These are phyloP conservation scores for Amphipoea oculea DNA, from an alignment of 2,888 invertebrate species.

Conservation along the genomic window DNA sequence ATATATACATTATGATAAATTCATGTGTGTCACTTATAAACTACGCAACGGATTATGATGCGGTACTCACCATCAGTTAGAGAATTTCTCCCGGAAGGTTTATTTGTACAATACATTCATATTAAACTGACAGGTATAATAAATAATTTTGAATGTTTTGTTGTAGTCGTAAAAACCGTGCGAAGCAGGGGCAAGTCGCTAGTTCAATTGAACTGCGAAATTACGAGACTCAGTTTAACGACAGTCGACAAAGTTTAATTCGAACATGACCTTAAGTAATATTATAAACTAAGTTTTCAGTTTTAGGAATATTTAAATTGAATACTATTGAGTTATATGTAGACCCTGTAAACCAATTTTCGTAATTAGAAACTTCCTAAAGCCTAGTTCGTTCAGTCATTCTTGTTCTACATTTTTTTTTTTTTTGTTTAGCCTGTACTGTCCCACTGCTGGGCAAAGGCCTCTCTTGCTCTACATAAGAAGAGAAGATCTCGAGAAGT, in stretches of 20 bases:
- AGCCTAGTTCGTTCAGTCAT: not conserved
- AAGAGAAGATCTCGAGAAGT: no score
- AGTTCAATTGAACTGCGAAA: not conserved
- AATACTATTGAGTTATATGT: not conserved
- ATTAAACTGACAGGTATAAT: not conserved
- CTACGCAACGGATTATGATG: not conserved
- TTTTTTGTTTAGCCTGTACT: no score
- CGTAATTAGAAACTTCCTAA: not conserved
- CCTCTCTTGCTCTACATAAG: no score
- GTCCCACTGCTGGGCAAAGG: no score
- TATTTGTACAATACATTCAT: not conserved
- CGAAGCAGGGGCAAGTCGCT: not conserved
- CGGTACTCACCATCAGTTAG: not conserved
- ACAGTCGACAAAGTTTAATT: slow-evolving; percentile 11
- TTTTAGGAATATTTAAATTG: slow-evolving; percentile 6
- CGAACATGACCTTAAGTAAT: not conserved
- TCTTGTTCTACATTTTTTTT: not conserved
- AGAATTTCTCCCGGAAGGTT: not conserved
- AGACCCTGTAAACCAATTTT: slow-evolving; percentile 6
- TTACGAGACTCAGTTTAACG: not conserved
- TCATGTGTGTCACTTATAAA: not conserved
- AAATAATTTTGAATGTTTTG: not conserved
- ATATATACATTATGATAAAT: not conserved
- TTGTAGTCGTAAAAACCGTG: not conserved
- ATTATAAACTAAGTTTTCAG: not conserved